These are phyloP conservation scores for Steinernema khuongi DNA, from an alignment of 1,140 invertebrate species.

Conservation along the genomic window DNA sequence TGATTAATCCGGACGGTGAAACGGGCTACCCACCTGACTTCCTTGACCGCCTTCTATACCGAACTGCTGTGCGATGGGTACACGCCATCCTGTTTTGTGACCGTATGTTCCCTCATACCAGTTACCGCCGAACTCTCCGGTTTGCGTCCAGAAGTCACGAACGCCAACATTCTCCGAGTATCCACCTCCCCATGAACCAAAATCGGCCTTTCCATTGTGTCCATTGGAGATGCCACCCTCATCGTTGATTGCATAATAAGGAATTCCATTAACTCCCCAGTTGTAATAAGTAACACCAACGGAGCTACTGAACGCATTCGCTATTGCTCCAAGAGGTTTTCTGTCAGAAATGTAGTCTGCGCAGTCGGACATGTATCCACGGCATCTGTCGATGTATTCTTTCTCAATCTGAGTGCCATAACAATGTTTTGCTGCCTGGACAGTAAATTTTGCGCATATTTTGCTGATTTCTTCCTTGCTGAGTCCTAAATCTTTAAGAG, in stretches of 20 bases:
- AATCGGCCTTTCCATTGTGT: constrained; percentile 42
- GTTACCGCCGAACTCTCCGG: constrained; percentile 41
- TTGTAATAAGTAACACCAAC: constrained; percentile 40
- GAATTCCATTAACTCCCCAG: constrained; percentile 42
- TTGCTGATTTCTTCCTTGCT: not conserved
- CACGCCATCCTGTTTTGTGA: constrained; percentile 42
- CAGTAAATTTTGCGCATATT: constrained; percentile 2
- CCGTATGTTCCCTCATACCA: constrained; percentile 44
- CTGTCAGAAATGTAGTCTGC: constrained; percentile 29
- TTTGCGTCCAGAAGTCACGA: constrained; percentile 40
- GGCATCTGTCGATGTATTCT: constrained; percentile 38
- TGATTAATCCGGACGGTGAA: constrained; percentile 13
- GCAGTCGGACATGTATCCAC: constrained; percentile 38
- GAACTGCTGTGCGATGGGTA: constrained; percentile 37
- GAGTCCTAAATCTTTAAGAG: constrained; percentile 1
- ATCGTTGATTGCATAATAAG: constrained; percentile 44
- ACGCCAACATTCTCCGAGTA: constrained; percentile 43
- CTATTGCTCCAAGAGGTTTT: constrained; percentile 42
- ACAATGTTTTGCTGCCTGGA: constrained; percentile 26
- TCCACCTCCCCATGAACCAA: constrained; percentile 43
- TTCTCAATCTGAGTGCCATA: constrained; percentile 34
- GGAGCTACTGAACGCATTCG: constrained; percentile 38
- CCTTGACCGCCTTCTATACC: constrained; percentile 41
- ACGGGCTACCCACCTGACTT: constrained; percentile 19
- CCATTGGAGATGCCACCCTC: constrained; percentile 41